These are phyloP conservation scores for Berghia stephanieae DNA, from an alignment of 1,140 invertebrate species.

Conservation along the genomic window DNA sequence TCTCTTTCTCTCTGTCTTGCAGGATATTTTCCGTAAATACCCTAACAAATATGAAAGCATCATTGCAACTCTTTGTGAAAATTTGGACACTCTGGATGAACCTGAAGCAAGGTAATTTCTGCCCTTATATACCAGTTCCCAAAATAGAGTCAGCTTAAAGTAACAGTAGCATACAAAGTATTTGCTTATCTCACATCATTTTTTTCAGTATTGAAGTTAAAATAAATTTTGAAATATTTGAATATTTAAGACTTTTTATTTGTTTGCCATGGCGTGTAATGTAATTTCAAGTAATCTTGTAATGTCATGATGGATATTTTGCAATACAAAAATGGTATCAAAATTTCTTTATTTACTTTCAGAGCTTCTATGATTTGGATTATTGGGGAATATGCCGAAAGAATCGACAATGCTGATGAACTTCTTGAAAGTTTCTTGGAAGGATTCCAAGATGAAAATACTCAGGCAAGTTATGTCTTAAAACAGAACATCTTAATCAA, in stretches of 20 bases:
- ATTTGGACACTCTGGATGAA: conserved; percentile 98
- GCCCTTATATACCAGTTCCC: too few species aligned
- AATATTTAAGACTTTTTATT: not conserved
- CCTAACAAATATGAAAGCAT: conserved; percentile 99
- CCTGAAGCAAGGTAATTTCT: conserved; percentile 84
- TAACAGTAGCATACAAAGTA: too few species aligned
- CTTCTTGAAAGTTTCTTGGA: conserved; percentile 97
- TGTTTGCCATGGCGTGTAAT: not conserved
- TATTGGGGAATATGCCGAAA: conserved; percentile 97
- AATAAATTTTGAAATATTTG: not conserved
- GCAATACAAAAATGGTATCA: not conserved
- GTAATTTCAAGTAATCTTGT: not conserved
- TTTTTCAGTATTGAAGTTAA: not conserved
- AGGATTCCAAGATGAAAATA: conserved; percentile 99
- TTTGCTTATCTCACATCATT: not conserved
- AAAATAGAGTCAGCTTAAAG: too few species aligned
- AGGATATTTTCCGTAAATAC: conserved; percentile 99
- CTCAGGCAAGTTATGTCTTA: conserved; percentile 72
- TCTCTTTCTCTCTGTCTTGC: conserved; percentile 27
- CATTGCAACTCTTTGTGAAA: conserved; percentile 98
- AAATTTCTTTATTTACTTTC: not conserved
- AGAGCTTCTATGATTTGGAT: conserved; percentile 99
- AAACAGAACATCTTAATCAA: not conserved
- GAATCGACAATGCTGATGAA: conserved; percentile 99
- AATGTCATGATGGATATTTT: not conserved